Percentiles rank a stretch among this genome's conserved stretches.
Evolutionary conservation across 2,888 invertebrate genomes (phyloP).

Genomic region (Dendrolimus houi): DNA sequence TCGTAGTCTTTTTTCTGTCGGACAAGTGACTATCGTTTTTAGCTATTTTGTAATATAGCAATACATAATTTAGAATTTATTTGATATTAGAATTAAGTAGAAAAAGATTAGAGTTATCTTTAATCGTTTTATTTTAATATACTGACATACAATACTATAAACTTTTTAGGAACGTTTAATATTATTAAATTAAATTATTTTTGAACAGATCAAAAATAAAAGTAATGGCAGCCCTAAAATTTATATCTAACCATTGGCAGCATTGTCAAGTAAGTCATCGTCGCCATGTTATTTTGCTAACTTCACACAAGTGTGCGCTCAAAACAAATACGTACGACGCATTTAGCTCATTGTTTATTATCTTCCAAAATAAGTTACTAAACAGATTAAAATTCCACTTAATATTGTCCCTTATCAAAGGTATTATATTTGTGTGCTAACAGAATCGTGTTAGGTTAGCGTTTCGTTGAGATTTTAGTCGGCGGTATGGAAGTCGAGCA

Average conservation of each 20-base stretch:
- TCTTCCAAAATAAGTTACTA: constrained; percentile 26
- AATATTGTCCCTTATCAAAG: constrained; percentile 5
- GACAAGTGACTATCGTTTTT: constrained; percentile 19
- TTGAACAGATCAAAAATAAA: not conserved
- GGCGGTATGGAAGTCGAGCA: constrained; percentile 68
- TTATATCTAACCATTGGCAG: not conserved
- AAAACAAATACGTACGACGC: constrained; percentile 68
- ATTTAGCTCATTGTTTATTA: constrained; percentile 42
- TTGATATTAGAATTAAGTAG: no score
- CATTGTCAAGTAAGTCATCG: constrained; percentile 9
- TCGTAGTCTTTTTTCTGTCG: constrained; percentile 11
- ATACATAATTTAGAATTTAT: no score
- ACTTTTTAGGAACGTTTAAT: no score
- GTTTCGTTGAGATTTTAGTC: constrained; percentile 20
- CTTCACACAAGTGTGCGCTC: constrained; percentile 59
- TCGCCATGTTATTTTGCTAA: constrained; percentile 56
- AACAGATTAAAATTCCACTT: constrained; percentile 15
- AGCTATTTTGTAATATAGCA: no score
- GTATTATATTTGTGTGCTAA: constrained; percentile 4
- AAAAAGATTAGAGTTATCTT: no score
- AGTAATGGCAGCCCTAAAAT: not conserved
- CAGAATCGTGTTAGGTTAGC: constrained; percentile 9
- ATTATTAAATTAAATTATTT: no score
- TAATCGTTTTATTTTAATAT: no score
- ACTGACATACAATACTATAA: no score